Evolutionary conservation across 2,888 invertebrate genomes (phyloP).

Genomic region (Agrenia bidenticulata): DNA sequence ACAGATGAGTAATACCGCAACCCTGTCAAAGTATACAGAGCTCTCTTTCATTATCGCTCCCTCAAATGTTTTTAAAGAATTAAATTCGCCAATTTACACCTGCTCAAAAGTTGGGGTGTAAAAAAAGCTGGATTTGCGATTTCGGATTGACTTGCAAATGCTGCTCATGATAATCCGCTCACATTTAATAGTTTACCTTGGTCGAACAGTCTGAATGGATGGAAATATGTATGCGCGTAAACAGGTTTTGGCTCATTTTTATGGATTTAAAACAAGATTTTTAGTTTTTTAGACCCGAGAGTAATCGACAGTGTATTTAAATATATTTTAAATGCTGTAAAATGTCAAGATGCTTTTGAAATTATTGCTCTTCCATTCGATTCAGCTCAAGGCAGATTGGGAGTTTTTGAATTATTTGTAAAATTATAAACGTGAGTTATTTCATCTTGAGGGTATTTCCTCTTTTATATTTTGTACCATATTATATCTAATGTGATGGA

Average conservation of each 20-base stretch:
- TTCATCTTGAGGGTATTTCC: constrained; percentile 4
- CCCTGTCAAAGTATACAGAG: no score
- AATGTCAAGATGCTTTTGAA: constrained; percentile 19
- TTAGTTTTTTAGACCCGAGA: constrained; percentile 9
- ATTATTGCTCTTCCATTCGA: constrained; percentile 3
- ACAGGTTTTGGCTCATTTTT: constrained; percentile 19
- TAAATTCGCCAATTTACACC: constrained; percentile 2
- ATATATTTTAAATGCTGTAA: constrained; percentile 13
- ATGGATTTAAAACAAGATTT: constrained; percentile 14
- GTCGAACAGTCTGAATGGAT: neutral
- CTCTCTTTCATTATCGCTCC: no score
- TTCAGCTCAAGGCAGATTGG: neutral
- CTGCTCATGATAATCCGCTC: neutral
- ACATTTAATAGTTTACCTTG: neutral
- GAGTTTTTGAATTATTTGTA: neutral
- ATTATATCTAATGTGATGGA: neutral
- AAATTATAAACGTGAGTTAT: neutral
- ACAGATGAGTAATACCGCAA: no score
- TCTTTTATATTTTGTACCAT: neutral
- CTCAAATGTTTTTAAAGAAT: no score
- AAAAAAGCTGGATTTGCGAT: no score
- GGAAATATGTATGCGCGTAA: neutral
- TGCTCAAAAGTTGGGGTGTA: neutral
- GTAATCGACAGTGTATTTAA: constrained; percentile 19
- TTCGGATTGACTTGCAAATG: no score